These are phyloP conservation scores for Polypedilum pembai DNA, from an alignment of 1,140 invertebrate genomes.

Conservation along the genomic window DNA sequence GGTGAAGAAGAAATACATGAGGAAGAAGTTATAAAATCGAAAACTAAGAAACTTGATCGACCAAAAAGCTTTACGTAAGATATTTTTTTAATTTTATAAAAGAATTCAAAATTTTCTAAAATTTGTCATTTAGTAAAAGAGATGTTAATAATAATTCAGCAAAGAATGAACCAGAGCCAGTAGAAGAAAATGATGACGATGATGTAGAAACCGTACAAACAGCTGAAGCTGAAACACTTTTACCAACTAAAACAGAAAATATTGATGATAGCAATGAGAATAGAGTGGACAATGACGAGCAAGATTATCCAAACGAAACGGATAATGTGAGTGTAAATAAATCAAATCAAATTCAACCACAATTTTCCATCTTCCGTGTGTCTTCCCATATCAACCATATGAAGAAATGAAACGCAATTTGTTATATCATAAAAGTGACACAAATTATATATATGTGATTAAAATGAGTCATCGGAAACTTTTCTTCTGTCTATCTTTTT, in stretches of 20 bases:
- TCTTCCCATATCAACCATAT: neutral
- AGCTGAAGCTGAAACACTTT: conserved; percentile 31
- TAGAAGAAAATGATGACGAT: conserved; percentile 23
- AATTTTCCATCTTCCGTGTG: conserved; percentile 6
- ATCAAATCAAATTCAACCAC: neutral
- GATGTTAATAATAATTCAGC: conserved; percentile 19
- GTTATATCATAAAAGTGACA: neutral
- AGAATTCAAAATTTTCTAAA: neutral
- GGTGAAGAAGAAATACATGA: conserved; percentile 33
- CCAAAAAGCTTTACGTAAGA: conserved; percentile 13
- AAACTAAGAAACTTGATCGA: conserved; percentile 14
- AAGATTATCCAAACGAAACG: neutral
- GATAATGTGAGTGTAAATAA: neutral
- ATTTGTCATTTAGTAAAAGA: neutral
- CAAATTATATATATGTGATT: neutral
- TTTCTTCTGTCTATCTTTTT: neutral
- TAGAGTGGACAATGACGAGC: neutral
- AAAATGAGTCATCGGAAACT: conserved; percentile 9
- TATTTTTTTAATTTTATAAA: neutral
- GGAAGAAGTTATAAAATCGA: conserved; percentile 31
- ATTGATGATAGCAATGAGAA: conserved; percentile 20
- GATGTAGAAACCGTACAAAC: conserved; percentile 35
- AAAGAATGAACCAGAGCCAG: neutral
- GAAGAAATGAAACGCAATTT: neutral
- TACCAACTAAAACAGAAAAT: neutral